These are phyloP conservation scores for Oscheius sp. DNA, from an alignment of 1,140 invertebrate genomes.

Conservation along the genomic window DNA sequence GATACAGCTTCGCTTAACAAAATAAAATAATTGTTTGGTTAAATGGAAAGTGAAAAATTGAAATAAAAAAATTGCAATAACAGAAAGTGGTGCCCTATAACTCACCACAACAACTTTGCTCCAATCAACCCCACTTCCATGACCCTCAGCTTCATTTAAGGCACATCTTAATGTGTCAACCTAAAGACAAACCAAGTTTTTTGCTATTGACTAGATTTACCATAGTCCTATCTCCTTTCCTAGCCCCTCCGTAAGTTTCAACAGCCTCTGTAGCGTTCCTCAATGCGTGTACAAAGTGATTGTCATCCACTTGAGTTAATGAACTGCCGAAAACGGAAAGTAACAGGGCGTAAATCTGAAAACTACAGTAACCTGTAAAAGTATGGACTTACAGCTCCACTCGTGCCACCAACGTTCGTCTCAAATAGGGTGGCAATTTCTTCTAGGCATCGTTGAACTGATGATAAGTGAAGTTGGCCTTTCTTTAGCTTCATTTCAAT, in stretches of 20 bases:
- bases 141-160: background rate
- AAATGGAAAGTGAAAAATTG: too few relatives aligned
- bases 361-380: background rate
- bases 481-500: constrained; percentile 6
- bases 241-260: constrained; percentile 73
- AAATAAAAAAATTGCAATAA: too few relatives aligned
- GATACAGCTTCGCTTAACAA: too few relatives aligned
- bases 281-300: constrained; percentile 30
- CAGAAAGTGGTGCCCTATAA: too few relatives aligned
- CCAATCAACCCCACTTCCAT: background rate
- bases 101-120: background rate
- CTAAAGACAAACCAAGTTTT: background rate
- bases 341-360: constrained; percentile 48
- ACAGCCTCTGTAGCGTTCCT: constrained; percentile 67
- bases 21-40: too few relatives aligned
- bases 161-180: background rate
- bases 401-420: constrained; percentile 62
- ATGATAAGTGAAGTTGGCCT: background rate
- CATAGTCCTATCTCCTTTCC: constrained; percentile 76
- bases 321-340: constrained; percentile 37
- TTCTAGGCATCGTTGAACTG: constrained; percentile 42
- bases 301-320: constrained; percentile 14
- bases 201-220: constrained; percentile 49
- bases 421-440: constrained; percentile 59
- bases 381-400: constrained; percentile 59